Evolutionary conservation across 2,797 vertebrate species (phyloP).

Genomic region (Megaceryle alcyon): DNA sequence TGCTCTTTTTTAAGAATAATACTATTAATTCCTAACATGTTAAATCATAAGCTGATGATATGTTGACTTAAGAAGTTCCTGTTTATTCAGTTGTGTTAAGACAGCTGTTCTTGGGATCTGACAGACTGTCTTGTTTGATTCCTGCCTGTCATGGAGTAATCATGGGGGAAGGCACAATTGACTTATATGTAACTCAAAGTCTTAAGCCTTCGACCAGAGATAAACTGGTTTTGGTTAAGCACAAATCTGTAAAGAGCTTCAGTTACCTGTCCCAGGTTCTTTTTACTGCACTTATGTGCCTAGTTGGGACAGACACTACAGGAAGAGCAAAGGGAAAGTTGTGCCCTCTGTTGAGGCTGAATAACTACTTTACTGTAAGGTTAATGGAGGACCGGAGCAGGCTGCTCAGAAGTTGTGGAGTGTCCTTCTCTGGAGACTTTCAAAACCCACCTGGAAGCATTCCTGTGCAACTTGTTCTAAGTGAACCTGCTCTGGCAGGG

Average conservation of each 20-base stretch:
- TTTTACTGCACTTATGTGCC: not conserved
- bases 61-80: not conserved
- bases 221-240: not conserved
- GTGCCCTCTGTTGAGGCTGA: not conserved
- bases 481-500: too few species aligned
- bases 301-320: not conserved
- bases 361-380: not conserved
- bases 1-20: not conserved
- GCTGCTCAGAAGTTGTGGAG: too few species aligned
- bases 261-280: not conserved
- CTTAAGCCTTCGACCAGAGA: not conserved
- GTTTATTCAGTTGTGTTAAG: not conserved
- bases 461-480: too few species aligned
- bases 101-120: not conserved
- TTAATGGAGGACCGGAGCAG: too few species aligned
- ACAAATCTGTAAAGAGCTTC: not conserved
- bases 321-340: not conserved
- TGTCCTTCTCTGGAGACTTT: too few species aligned
- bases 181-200: not conserved
- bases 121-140: not conserved
- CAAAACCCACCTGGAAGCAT: too few species aligned
- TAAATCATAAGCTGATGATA: not conserved
- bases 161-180: not conserved
- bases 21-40: not conserved
- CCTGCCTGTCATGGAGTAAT: not conserved